These are phyloP conservation scores for Asteroscopus sphinx DNA, from an alignment of 2,888 invertebrate species.

Conservation along the genomic window DNA sequence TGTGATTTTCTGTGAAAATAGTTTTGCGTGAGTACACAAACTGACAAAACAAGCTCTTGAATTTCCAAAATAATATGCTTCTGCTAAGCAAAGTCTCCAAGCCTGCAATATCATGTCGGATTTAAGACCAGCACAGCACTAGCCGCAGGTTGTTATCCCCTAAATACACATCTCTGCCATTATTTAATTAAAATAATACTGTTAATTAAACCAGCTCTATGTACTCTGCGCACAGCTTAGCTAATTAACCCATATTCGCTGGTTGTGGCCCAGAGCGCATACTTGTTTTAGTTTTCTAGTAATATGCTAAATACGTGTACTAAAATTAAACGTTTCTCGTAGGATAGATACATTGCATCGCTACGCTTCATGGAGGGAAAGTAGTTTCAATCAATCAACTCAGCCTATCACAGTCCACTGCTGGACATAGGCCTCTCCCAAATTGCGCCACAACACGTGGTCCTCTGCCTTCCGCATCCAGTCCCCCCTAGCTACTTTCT, in stretches of 20 bases:
- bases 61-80: background rate
- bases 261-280: conserved; percentile 27
- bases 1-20: no score
- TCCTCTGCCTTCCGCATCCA: no score
- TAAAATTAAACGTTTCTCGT: conserved; percentile 26
- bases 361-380: no score
- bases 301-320: conserved; percentile 24
- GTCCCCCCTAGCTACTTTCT: no score
- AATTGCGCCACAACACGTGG: no score
- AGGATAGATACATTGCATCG: conserved; percentile 17
- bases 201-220: conserved; percentile 42
- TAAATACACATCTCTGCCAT: conserved; percentile 41
- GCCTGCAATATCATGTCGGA: background rate
- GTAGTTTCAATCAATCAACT: no score
- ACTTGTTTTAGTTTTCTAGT: conserved; percentile 29
- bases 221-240: conserved; percentile 32
- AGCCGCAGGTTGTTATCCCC: conserved; percentile 36
- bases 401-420: no score
- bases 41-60: no score
- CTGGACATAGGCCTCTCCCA: no score
- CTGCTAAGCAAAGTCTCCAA: background rate
- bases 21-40: no score
- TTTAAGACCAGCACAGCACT: background rate
- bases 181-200: conserved; percentile 51
- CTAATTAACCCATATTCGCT: conserved; percentile 48